Conservation (phyloP, 2,888 invertebrate genomes). For the Nezara viridula region DNA sequence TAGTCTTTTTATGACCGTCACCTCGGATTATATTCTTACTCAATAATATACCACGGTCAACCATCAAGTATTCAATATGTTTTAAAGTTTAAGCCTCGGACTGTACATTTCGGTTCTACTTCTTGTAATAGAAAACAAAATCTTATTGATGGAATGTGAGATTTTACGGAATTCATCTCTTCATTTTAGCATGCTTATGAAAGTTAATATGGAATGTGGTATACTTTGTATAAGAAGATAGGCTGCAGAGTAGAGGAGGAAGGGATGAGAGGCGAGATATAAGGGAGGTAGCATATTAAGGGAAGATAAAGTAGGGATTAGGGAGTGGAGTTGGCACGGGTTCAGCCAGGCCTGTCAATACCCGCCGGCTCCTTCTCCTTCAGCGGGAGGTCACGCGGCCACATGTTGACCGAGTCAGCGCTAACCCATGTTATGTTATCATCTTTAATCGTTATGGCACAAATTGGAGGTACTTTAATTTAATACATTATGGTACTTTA, state of each 20-base stretch:
- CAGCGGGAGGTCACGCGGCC: neutral
- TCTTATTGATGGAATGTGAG: no score
- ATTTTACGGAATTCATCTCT: neutral
- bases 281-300: constrained; percentile 16
- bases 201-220: neutral
- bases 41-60: no score
- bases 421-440: no score
- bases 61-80: no score
- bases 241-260: neutral
- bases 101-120: no score
- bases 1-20: no score
- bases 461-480: no score
- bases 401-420: neutral
- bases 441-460: no score
- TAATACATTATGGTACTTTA: no score
- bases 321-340: neutral
- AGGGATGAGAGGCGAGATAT: neutral
- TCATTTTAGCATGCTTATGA: neutral
- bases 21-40: no score
- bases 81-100: no score
- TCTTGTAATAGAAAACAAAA: no score
- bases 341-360: neutral
- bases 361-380: neutral
- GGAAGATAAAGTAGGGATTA: constrained; percentile 38
- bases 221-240: neutral